These are phyloP conservation scores for Corydoras maculifer DNA, from an alignment of 2,113 vertebrate species.

Conservation along the genomic window DNA sequence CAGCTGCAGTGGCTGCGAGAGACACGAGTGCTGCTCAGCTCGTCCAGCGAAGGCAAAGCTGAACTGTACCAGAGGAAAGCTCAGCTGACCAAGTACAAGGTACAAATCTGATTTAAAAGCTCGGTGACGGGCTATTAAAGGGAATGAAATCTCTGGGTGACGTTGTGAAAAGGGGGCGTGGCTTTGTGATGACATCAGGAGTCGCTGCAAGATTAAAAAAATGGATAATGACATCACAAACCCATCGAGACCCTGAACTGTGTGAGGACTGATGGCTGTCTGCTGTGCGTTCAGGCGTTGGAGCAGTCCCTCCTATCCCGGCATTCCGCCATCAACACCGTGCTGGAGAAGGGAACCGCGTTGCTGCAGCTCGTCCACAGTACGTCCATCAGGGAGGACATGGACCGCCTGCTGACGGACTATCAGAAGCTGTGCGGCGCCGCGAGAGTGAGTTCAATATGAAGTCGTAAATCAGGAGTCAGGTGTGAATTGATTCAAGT, in stretches of 20 bases:
- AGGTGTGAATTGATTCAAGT: no score
- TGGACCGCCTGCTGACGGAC: conserved; percentile 72
- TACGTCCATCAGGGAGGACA: conserved; percentile 68
- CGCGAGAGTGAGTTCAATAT: conserved; percentile 64
- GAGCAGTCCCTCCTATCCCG: conserved; percentile 83
- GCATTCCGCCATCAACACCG: conserved; percentile 77
- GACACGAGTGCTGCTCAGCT: conserved; percentile 67
- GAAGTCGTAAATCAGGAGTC: no score
- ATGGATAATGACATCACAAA: no score
- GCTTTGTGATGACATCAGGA: no score
- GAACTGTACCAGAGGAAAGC: conserved; percentile 94
- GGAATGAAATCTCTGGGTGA: no score
- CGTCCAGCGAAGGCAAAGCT: conserved; percentile 78
- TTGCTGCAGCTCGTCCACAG: conserved; percentile 78
- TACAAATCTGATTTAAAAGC: conserved; percentile 39
- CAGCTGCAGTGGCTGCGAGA: conserved; percentile 82
- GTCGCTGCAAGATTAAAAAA: no score
- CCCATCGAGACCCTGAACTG: background rate
- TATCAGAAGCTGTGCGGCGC: conserved; percentile 73
- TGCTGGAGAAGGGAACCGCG: conserved; percentile 82
- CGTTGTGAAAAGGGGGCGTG: no score
- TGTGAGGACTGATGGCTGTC: background rate
- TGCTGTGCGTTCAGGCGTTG: conserved; percentile 67
- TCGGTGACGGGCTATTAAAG: no score
- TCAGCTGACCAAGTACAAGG: conserved; percentile 93